Evolutionary conservation across 2,113 vertebrate species (phyloP).

Genomic region (Syngnathoides biaculeatus): DNA sequence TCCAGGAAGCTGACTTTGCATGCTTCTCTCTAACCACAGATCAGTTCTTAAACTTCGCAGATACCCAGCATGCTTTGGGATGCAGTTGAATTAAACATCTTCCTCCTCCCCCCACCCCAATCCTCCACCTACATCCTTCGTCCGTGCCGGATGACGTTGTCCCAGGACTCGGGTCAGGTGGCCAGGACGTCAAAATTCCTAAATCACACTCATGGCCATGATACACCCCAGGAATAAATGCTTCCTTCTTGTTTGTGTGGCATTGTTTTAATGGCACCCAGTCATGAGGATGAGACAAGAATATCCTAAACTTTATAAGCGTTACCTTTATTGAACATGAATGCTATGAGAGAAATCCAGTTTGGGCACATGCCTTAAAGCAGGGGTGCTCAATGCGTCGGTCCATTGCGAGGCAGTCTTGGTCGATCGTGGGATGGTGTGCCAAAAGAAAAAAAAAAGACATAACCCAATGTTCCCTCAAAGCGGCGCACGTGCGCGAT

Average conservation of each 20-base stretch:
- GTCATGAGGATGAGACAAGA: too few species aligned
- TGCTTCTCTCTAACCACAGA: slow-evolving; percentile 68
- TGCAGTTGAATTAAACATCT: slow-evolving; percentile 59
- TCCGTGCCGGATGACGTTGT: slow-evolving; percentile 29
- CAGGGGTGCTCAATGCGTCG: too few species aligned
- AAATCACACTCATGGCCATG: slow-evolving; percentile 21
- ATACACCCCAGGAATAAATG: slow-evolving; percentile 20
- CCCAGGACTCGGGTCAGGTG: slow-evolving; percentile 21
- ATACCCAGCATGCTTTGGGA: slow-evolving; percentile 71
- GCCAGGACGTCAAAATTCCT: slow-evolving; percentile 32
- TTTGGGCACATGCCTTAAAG: too few species aligned
- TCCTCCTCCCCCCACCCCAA: background rate
- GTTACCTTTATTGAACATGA: too few species aligned
- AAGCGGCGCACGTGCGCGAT: too few species aligned
- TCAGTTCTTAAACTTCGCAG: slow-evolving; percentile 71
- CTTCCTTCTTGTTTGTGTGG: background rate
- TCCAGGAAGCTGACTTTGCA: slow-evolving; percentile 38
- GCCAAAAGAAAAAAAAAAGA: too few species aligned
- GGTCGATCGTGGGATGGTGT: too few species aligned
- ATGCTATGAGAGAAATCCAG: too few species aligned
- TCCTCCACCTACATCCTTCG: slow-evolving; percentile 2
- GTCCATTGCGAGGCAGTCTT: too few species aligned
- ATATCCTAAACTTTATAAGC: too few species aligned
- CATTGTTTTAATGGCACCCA: background rate
- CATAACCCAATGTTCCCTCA: too few species aligned